Percentiles rank a stretch among this genome's conserved stretches.
Conservation (phyloP, 2,113 vertebrate genomes). For the Tupaia chinensis region DNA sequence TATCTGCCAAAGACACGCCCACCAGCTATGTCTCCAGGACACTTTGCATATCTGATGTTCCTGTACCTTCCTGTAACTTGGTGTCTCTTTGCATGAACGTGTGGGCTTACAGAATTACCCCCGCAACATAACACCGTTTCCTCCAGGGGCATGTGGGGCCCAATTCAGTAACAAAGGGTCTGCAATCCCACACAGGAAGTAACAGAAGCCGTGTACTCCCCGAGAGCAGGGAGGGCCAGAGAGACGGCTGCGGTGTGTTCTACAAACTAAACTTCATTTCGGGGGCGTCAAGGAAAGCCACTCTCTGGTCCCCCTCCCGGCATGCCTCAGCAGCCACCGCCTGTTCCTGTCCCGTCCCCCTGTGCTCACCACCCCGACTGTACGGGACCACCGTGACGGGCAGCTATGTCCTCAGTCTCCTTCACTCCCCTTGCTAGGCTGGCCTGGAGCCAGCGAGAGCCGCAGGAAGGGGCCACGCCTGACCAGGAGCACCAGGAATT, state of each 20-base stretch:
- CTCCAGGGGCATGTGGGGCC: accelerated
- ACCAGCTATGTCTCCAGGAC: neutral
- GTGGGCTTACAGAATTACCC: neutral
- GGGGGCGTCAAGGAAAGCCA: neutral
- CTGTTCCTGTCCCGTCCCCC: neutral
- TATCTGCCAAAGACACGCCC: neutral
- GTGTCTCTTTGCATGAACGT: neutral
- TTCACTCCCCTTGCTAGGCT: neutral
- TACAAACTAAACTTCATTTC: neutral
- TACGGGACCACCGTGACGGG: neutral
- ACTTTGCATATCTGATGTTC: neutral
- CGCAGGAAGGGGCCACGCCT: neutral
- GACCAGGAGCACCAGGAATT: neutral
- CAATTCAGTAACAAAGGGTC: too few species aligned
- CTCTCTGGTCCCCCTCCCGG: neutral
- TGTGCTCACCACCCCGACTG: neutral
- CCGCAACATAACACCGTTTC: neutral
- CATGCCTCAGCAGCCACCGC: neutral
- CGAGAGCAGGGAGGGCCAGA: neutral
- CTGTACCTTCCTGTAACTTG: neutral
- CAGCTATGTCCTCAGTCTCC: neutral
- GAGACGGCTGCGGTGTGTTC: too few species aligned
- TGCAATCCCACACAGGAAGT: neutral
- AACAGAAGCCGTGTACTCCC: neutral
- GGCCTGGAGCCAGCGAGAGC: neutral